phyloP scores from a whole-genome alignment of 2,113 vertebrate genomes.

The Platycercus adscitus region DNA sequence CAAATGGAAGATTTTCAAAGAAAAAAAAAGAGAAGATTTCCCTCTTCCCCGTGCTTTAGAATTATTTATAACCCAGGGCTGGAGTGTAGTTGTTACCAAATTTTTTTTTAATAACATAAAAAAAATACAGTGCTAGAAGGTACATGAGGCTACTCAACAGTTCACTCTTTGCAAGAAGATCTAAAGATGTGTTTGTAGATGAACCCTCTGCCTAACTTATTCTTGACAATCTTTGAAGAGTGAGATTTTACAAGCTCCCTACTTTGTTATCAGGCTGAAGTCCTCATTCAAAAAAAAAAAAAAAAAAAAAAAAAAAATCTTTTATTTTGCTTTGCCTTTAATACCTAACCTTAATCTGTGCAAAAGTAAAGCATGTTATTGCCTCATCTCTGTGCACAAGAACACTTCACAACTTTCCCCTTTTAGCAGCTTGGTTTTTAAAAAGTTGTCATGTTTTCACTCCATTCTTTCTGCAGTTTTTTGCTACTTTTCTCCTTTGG shows the following conservation, averaged over 20 bases:
- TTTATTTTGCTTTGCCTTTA: background rate
- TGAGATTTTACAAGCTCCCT: background rate
- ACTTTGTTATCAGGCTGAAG: background rate
- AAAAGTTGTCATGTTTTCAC: background rate
- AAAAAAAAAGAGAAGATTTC: background rate
- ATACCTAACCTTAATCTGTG: background rate
- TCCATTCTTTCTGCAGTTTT: background rate
- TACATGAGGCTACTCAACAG: background rate
- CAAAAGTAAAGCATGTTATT: background rate
- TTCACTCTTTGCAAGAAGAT: background rate
- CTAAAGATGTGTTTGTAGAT: background rate
- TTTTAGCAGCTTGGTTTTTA: background rate
- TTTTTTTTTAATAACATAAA: background rate
- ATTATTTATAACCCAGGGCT: background rate
- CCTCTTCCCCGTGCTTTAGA: background rate
- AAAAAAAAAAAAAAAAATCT: background rate
- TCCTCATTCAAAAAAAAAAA: background rate
- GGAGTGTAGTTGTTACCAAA: background rate
- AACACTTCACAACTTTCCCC: background rate
- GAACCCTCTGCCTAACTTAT: background rate
- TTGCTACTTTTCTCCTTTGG: background rate
- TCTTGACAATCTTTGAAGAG: background rate
- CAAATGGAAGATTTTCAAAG: background rate
- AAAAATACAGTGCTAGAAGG: background rate
- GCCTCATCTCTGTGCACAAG: background rate